A percentile compares a stretch with the other conserved stretches of the same genome.
These are phyloP conservation scores for Stenchaetothrips biformis DNA, from an alignment of 2,888 invertebrate species.

Conservation along the genomic window DNA sequence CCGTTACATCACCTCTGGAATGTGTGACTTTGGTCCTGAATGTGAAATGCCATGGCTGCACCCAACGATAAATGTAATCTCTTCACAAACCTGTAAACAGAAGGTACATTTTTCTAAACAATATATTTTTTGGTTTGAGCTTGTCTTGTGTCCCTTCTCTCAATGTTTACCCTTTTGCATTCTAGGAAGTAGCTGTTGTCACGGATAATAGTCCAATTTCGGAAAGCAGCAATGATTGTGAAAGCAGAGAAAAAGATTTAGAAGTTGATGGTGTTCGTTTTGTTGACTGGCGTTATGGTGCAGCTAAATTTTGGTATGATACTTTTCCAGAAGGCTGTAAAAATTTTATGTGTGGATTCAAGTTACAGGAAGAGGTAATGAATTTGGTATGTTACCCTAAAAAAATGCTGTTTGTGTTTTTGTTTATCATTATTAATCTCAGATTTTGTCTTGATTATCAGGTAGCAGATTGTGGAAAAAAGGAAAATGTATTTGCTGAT, in stretches of 20 bases:
- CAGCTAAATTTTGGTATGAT: slow-evolving; percentile 98
- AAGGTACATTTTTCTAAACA: not conserved
- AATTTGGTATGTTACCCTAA: not conserved
- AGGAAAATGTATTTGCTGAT: slow-evolving; percentile 65
- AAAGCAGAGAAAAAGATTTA: slow-evolving; percentile 47
- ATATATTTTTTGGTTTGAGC: not conserved
- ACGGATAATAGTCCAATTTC: slow-evolving; percentile 46
- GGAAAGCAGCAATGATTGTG: slow-evolving; percentile 40
- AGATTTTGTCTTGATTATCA: slow-evolving; percentile 26
- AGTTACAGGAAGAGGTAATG: slow-evolving; percentile 48
- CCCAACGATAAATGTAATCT: not conserved
- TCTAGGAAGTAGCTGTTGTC: not conserved
- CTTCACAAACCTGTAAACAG: not conserved
- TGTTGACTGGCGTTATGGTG: slow-evolving; percentile 95
- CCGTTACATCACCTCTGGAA: not conserved
- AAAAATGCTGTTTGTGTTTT: not conserved
- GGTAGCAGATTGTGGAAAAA: slow-evolving; percentile 41
- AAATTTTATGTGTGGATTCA: slow-evolving; percentile 94
- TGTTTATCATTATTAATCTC: not conserved
- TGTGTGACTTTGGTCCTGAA: not conserved
- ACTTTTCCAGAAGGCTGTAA: slow-evolving; percentile 92
- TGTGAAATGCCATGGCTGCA: slow-evolving; percentile 18
- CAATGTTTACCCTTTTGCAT: not conserved
- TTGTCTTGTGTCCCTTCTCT: not conserved
- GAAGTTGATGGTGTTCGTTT: slow-evolving; percentile 68